A percentile compares a stretch with the other conserved stretches of the same genome.
phyloP scores from a whole-genome alignment of 2,888 invertebrate genomes.

The Pharmacophagus antenor region DNA sequence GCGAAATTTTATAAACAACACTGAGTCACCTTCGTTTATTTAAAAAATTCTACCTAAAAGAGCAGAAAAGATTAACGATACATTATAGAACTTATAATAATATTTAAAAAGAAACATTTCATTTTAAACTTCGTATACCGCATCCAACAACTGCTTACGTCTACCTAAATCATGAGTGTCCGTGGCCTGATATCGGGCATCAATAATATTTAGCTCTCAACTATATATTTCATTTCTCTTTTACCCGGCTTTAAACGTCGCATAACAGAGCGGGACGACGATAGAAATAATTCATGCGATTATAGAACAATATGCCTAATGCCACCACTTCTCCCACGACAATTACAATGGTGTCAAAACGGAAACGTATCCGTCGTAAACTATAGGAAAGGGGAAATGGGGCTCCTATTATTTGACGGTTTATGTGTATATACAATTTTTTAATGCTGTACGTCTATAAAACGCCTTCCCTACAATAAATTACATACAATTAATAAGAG shows the following conservation, averaged over 20 bases:
- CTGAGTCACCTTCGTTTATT: no score
- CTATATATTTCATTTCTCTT: slow-evolving; percentile 41
- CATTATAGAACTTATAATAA: no score
- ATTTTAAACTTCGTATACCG: slow-evolving; percentile 27
- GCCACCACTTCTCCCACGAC: slow-evolving; percentile 57
- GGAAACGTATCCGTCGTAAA: slow-evolving; percentile 61
- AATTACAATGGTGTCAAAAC: slow-evolving; percentile 65
- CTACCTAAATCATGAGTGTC: slow-evolving; percentile 24
- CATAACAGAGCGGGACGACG: slow-evolving; percentile 39
- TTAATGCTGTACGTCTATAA: slow-evolving; percentile 20
- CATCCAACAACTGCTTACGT: slow-evolving; percentile 35
- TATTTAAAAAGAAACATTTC: no score
- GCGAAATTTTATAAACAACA: no score
- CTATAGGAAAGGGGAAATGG: slow-evolving; percentile 46
- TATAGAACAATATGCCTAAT: slow-evolving; percentile 44
- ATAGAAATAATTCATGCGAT: slow-evolving; percentile 49
- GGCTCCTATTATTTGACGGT: slow-evolving; percentile 37
- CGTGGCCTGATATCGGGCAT: slow-evolving; percentile 37
- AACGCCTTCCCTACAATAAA: slow-evolving; percentile 20
- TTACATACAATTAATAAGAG: slow-evolving; percentile 9
- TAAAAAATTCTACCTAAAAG: no score
- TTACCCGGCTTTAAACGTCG: slow-evolving; percentile 30
- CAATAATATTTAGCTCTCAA: slow-evolving; percentile 43
- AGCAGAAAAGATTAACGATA: no score
- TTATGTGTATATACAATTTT: slow-evolving; percentile 39